A percentile compares a stretch with the other conserved stretches of the same genome.
These are phyloP conservation scores for Cryptus armator DNA, from an alignment of 2,888 invertebrate species.

Conservation along the genomic window DNA sequence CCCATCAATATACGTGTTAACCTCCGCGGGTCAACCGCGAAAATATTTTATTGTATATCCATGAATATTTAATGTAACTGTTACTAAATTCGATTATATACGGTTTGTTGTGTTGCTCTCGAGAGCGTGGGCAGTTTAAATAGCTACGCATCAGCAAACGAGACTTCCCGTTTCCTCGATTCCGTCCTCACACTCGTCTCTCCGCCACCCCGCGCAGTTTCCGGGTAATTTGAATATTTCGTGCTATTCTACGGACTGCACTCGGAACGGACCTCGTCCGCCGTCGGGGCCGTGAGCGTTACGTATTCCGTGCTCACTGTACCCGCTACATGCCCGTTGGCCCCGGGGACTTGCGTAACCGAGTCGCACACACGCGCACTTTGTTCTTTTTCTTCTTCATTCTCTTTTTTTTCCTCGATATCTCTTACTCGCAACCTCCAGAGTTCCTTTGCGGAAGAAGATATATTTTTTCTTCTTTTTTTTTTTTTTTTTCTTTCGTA, in stretches of 20 bases:
- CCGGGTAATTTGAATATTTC: conserved; percentile 69
- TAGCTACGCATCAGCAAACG: conserved; percentile 45
- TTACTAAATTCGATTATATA: not conserved
- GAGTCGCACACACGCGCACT: conserved; percentile 38
- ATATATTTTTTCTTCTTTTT: conserved; percentile 27
- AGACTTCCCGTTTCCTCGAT: conserved; percentile 63
- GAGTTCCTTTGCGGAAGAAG: conserved; percentile 40
- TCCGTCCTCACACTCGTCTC: conserved; percentile 12
- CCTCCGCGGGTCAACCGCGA: too few species aligned
- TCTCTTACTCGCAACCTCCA: conserved; percentile 37
- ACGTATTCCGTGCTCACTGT: conserved; percentile 51
- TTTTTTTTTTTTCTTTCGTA: conserved; percentile 26
- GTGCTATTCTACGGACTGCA: conserved; percentile 48
- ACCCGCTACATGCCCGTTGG: conserved; percentile 40
- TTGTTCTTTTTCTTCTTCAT: conserved; percentile 11
- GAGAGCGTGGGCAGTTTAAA: conserved; percentile 40
- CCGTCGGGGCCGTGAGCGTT: conserved; percentile 53
- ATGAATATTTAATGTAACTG: not conserved
- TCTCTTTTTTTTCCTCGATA: conserved; percentile 27
- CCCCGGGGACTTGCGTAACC: conserved; percentile 60
- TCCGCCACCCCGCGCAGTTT: conserved; percentile 48
- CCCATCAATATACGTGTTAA: not conserved
- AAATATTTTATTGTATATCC: too few species aligned
- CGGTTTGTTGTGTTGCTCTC: conserved; percentile 1
- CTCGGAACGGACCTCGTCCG: conserved; percentile 27